Conservation (phyloP, 2,797 vertebrate species). For the Fringilla coelebs region DNA sequence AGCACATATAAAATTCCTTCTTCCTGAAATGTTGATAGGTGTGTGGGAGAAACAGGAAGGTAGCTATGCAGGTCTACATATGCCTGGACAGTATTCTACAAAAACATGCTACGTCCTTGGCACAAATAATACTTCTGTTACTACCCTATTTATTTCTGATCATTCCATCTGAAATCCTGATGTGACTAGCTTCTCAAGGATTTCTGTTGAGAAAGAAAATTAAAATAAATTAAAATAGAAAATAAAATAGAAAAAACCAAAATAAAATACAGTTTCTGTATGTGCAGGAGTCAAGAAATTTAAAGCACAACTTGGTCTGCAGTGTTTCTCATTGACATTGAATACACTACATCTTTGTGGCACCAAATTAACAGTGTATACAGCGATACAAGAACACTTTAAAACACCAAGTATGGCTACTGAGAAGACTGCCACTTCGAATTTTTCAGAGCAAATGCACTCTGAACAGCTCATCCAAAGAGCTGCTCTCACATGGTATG, state of each 20-base stretch:
- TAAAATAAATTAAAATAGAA: not conserved
- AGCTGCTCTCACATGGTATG: not conserved
- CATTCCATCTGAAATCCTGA: not conserved
- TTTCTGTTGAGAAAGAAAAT: not conserved
- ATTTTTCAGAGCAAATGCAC: not conserved
- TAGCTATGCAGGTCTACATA: rapidly evolving
- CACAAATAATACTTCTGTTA: not conserved
- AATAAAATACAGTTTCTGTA: not conserved
- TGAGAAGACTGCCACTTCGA: not conserved
- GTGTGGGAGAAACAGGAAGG: not conserved
- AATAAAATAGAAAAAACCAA: not conserved
- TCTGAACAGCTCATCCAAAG: not conserved
- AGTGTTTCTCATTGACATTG: not conserved
- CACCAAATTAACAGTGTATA: not conserved
- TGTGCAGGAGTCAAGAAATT: not conserved
- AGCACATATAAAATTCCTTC: not conserved
- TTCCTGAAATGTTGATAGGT: not conserved
- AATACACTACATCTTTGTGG: not conserved
- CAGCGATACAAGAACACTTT: not conserved
- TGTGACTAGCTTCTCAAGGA: not conserved
- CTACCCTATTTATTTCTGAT: not conserved
- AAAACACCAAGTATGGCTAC: not conserved
- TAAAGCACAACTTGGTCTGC: not conserved
- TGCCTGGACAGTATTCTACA: not conserved
- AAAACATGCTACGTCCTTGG: not conserved